These are phyloP conservation scores for Poeciliopsis paucimaculata DNA, from an alignment of 2,797 vertebrate genomes.

Conservation along the genomic window DNA sequence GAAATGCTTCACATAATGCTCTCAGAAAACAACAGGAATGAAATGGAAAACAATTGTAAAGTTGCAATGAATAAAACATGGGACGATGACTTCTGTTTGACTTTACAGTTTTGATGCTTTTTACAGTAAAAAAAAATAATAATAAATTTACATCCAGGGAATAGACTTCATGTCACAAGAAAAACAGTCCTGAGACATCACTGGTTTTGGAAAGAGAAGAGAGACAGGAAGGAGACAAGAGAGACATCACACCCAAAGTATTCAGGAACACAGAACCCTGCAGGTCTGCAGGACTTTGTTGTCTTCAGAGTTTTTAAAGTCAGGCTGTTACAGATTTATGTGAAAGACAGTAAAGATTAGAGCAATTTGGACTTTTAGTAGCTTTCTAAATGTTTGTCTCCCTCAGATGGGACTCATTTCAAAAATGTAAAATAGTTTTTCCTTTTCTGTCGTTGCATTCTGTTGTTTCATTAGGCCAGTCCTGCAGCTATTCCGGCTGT, in stretches of 20 bases:
- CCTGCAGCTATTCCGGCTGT: constrained; percentile 29
- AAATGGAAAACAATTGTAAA: constrained; percentile 44
- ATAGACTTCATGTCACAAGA: constrained; percentile 39
- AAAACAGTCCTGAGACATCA: constrained; percentile 36
- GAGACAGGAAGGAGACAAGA: constrained; percentile 29
- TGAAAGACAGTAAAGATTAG: background rate
- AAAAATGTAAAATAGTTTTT: constrained; percentile 23
- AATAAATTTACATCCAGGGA: constrained; percentile 44
- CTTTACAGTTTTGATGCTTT: constrained; percentile 42
- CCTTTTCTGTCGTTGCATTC: background rate
- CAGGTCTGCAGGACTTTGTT: constrained; percentile 10
- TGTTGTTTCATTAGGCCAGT: background rate
- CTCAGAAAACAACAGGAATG: constrained; percentile 43
- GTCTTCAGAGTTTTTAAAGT: background rate
- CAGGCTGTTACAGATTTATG: background rate
- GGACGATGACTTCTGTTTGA: constrained; percentile 66
- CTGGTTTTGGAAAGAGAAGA: constrained; percentile 27
- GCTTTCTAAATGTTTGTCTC: constrained; percentile 8
- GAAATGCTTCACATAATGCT: constrained; percentile 22
- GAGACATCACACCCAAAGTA: constrained; percentile 30
- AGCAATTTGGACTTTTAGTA: background rate
- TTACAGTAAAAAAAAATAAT: constrained; percentile 19
- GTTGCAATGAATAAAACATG: constrained; percentile 72
- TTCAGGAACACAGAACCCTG: constrained; percentile 24
- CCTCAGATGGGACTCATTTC: background rate